Evolutionary conservation across 2,113 vertebrate genomes (phyloP), one percentile per base, ranked within the genome.

Genomic region (Sceloporus tristichus): DNA sequence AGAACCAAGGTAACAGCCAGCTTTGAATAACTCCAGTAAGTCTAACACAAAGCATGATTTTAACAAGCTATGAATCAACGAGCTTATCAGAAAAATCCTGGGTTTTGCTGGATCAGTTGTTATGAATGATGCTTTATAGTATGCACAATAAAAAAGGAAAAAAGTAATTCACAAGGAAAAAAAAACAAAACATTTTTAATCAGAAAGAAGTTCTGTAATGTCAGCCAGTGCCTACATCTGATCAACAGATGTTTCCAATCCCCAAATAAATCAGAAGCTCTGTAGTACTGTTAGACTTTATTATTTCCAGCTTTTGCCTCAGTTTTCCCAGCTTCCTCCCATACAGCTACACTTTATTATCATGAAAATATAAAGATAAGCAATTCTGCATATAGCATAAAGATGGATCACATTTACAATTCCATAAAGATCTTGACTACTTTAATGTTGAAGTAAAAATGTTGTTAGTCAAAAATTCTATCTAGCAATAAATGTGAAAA

Each of bases 61-160:
- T 85, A 77, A 84, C 93, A 23, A 29, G 54, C 89, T 73, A 88
- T 93, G 93, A 92, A 96, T 94, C 94, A 95, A 91, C 82, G 80
- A 91, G 53, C 42, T 87, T 92, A 90, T 79, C 59, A 79, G 40
- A 90, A 91, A 92, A 91, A 80, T 1, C 27, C 82, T 85, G 85
- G 27, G 90, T 70, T 0, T 94, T 91, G 77, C 56, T 82, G 84
- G 84, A 80, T 76, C 59, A 84, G 87, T 78, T 48, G 59, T 68
- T 90, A 14, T 82, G 66, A 94, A 73, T 0, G 82, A 86, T 0
- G 25, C 56, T 84, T 90, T 68, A 1, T 83, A 16, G 5, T 0
- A 0, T 68, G 85, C 38, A 66, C 84, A 78, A 82, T 2, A 38
- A 75, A 40, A 0, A 0, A 82, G 53, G 0, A 29, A 9, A 14